Conservation (phyloP, 2,113 vertebrate species). For the Thamnophis sirtalis region DNA sequence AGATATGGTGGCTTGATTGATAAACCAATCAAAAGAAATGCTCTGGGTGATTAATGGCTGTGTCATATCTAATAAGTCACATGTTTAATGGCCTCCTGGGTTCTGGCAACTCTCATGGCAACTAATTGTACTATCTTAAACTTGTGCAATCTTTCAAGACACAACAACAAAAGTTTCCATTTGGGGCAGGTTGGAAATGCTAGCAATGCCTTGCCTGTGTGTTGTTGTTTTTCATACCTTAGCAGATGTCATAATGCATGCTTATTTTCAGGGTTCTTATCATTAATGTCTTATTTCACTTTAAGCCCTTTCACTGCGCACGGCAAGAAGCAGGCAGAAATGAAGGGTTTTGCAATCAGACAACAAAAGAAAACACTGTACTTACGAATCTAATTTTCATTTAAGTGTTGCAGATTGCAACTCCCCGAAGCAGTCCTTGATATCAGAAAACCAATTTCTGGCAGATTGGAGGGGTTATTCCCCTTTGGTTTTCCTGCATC, state of each 20-base stretch:
- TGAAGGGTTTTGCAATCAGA: constrained; percentile 41
- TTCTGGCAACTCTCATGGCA: constrained; percentile 58
- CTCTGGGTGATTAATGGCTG: constrained; percentile 65
- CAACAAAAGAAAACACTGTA: constrained; percentile 59
- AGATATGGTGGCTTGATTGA: constrained; percentile 48
- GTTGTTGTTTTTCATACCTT: constrained; percentile 18
- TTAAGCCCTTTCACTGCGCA: constrained; percentile 27
- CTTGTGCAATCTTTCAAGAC: constrained; percentile 36
- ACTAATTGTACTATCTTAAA: constrained; percentile 53
- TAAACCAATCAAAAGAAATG: constrained; percentile 62
- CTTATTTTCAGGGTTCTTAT: constrained; percentile 30
- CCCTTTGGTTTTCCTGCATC: constrained; percentile 66
- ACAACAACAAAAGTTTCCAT: constrained; percentile 34
- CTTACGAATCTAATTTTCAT: constrained; percentile 72
- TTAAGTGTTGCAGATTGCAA: constrained; percentile 67
- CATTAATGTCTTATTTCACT: constrained; percentile 54
- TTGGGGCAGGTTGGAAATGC: constrained; percentile 37
- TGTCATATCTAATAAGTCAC: constrained; percentile 59
- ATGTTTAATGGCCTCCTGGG: constrained; percentile 64
- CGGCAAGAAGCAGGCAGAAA: constrained; percentile 30
- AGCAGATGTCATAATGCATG: constrained; percentile 33
- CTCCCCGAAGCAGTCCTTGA: constrained; percentile 64
- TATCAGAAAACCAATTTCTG: constrained; percentile 74
- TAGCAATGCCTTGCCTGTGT: constrained; percentile 32
- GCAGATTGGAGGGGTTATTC: constrained; percentile 72